Base-by-base conservation (phyloP, 2,113 vertebrate genomes). In the Sinocyclocheilus anophthalmus region DNA sequence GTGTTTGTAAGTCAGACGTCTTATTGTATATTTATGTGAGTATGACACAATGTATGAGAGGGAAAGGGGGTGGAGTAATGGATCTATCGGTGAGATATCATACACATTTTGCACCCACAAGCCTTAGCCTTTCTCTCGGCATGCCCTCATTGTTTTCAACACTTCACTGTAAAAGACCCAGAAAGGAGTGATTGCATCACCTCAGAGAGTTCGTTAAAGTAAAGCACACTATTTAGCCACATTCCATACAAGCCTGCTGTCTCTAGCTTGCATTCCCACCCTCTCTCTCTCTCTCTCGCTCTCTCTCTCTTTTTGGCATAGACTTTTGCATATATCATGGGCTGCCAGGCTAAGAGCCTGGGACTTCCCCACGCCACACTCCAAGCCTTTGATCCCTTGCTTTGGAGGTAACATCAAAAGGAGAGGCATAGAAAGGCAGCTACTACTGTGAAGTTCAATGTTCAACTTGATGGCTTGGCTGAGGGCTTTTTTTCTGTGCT, bases 351-450 rank as follows among this genome's bases (percentile, higher is more conserved):
- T 98, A 97, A 99, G 97, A 98, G 98, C 97, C 95, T 96, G 97
- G 98, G 97, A 98, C 98, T 99, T 98, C 97, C 98, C 97, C 97
- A 98, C 97, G 96, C 98, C 97, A 97, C 98, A 98, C 97, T 98
- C 96, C 95, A 95, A 96, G 97, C 95, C 98, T 99, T 99, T 99
- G 97, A 99, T 99, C 97, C 97, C 96, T 97, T 96, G 96, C 97
- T 99, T 99, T 99, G 97, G 98, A 99, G 98, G 98, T 99, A 99
- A 99, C 98, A 99, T 99, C 98, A 99, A 99, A 99, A 95, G 97
- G 94, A 95, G 91, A 96, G 96, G 96, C 96, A 97, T 96, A 97
- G 97, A 98, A 97, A 99, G 97, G 96, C 97, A 99, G 97, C 97
- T 97, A 98, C 97, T 95, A 96, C 97, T 99, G 97, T 99, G 98